Evolutionary conservation across 2,113 vertebrate species (phyloP), one percentile per base, ranked within the genome.

Genomic region (Myodes glareolus): DNA sequence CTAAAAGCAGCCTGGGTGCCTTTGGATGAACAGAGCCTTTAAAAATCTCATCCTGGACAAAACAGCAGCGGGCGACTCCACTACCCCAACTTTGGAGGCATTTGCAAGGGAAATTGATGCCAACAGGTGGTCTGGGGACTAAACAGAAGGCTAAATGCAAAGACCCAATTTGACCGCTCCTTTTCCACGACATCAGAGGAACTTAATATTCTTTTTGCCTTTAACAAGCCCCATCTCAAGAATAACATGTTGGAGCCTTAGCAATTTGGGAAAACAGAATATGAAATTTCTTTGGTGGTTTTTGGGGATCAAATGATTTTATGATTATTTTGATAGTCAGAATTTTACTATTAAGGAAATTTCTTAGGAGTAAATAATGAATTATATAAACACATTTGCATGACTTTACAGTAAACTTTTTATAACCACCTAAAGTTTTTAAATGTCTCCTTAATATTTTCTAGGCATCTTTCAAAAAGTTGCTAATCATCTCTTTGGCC

Each of bases 21-120:
- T 96, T 97, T 96, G 90, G 94, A 72, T 82, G 94, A 98, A 82
- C 85, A 97, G 91, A 92, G 95, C 95, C 97, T 97, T 97, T 98
- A 93, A 92, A 98, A 91, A 96, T 96, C 96, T 98, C 97, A 98
- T 98, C 98, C 97, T 96, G 97, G 96, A 97, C 84, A 98, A 97
- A 98, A 97, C 91, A 97, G 97, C 96, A 97, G 97, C 98, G 98
- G 95, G 98, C 80, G 92, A 94, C n/a, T 80, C 96, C 94, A 95
- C 96, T 63, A 90, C 84, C 84, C 97, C 95, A 96, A 96, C 95
- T 97, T 84, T 96, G 72, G 55, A 91, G 78, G 93, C 47, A 98
- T 98, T 98, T 98, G 97, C 97, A 98, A 98, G 97, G 98, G 97
- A 97, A 98, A 98, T 97, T 97, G 87, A 87, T 82, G 91, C 36